Conservation (phyloP, 2,797 vertebrate genomes). For the Lindbergichthys nudifrons region DNA sequence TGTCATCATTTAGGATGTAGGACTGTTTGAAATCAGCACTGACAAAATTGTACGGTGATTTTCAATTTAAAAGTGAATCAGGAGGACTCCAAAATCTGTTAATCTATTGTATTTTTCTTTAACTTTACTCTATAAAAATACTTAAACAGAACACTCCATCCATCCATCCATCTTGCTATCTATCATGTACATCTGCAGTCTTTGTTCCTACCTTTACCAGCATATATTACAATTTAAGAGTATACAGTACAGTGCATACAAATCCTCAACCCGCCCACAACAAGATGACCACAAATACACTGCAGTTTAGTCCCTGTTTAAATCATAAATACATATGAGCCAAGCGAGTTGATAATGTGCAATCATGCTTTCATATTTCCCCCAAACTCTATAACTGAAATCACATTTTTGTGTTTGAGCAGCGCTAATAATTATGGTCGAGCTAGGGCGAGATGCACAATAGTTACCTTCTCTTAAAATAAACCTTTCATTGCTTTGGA, state of each 20-base stretch:
- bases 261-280: constrained; percentile 54
- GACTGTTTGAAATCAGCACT: not conserved
- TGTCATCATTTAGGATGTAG: not conserved
- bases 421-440: not conserved
- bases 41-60: not conserved
- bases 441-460: too few relatives aligned
- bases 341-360: constrained; percentile 30
- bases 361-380: constrained; percentile 9
- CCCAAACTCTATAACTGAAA: not conserved
- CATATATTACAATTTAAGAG: constrained; percentile 29
- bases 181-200: not conserved
- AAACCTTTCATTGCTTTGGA: not conserved
- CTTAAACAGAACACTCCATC: not conserved
- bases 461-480: not conserved
- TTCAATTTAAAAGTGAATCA: not conserved
- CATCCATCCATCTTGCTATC: not conserved
- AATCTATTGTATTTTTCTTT: too few relatives aligned
- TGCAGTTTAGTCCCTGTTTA: constrained; percentile 32
- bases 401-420: not conserved
- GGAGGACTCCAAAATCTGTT: not conserved
- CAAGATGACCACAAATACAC: constrained; percentile 55
- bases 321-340: constrained; percentile 25
- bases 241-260: constrained; percentile 39
- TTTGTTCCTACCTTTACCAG: constrained; percentile 2
- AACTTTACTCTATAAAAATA: not conserved